Percentiles rank a stretch among this genome's conserved stretches.
Conservation (phyloP, 1,140 invertebrate genomes). For the Aphis gossypii region DNA sequence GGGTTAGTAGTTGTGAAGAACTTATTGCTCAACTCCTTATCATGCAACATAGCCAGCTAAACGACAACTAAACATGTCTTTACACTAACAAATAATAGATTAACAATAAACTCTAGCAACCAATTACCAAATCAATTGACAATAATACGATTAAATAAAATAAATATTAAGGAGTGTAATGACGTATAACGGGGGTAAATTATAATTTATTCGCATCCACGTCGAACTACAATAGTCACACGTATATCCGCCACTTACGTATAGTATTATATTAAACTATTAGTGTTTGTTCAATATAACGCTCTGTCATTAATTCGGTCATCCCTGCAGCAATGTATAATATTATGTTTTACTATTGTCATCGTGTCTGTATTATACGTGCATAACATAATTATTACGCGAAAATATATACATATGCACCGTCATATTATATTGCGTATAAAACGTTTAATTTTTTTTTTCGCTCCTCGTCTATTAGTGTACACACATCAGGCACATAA, state of each 20-base stretch:
- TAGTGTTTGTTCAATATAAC: neutral
- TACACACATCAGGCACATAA: neutral
- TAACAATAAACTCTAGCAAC: neutral
- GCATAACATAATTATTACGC: neutral
- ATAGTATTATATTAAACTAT: neutral
- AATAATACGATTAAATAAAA: neutral
- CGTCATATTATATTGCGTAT: neutral
- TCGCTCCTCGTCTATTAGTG: neutral
- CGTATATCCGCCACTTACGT: neutral
- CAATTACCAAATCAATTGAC: neutral
- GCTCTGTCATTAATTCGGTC: neutral
- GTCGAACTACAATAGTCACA: neutral
- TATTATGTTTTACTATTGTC: neutral
- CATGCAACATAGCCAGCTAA: too few species aligned
- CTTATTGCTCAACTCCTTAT: too few species aligned
- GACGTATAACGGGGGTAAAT: neutral
- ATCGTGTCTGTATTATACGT: neutral
- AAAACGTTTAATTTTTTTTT: neutral
- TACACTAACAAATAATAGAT: too few species aligned
- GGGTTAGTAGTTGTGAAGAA: too few species aligned
- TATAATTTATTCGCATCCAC: neutral
- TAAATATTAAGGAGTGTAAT: neutral
- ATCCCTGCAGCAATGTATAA: neutral
- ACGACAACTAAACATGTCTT: too few species aligned
- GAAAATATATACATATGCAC: neutral